Conservation (phyloP, 2,113 vertebrate genomes). For the Okapia johnstoni region DNA sequence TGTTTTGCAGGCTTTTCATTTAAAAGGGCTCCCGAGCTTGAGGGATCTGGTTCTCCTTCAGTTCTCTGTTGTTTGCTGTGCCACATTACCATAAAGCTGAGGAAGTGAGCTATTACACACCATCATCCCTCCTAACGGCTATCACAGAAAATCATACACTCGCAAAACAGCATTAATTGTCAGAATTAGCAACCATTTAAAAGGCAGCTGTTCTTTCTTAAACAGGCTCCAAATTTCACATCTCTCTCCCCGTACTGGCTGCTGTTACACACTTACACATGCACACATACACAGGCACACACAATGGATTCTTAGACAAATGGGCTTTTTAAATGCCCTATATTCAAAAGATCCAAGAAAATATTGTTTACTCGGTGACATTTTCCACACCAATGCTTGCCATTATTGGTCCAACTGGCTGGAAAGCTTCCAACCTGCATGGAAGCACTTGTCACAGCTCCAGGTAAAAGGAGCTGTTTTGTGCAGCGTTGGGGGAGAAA, state of each 20-base stretch:
- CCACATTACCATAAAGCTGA: conserved; percentile 77
- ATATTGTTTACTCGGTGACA: conserved; percentile 50
- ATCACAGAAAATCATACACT: conserved; percentile 78
- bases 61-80: conserved; percentile 67
- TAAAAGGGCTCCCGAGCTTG: conserved; percentile 42
- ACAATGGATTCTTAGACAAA: background rate
- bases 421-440: conserved; percentile 64
- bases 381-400: conserved; percentile 53
- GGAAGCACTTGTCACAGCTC: conserved; percentile 49
- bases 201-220: conserved; percentile 83
- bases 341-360: background rate
- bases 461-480: conserved; percentile 64
- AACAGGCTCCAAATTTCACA: conserved; percentile 77
- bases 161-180: conserved; percentile 79
- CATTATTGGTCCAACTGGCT: conserved; percentile 52
- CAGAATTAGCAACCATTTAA: conserved; percentile 84
- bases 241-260: conserved; percentile 64
- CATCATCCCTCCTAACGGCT: conserved; percentile 74
- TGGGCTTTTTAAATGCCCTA: conserved; percentile 7
- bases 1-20: conserved; percentile 43
- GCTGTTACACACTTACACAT: conserved; percentile 11
- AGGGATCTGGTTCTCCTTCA: conserved; percentile 61
- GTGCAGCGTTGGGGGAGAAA: conserved; percentile 18
- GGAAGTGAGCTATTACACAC: conserved; percentile 82
- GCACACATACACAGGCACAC: background rate